These are phyloP conservation scores for Aethes cnicana DNA, from an alignment of 2,888 invertebrate genomes.

Conservation along the genomic window DNA sequence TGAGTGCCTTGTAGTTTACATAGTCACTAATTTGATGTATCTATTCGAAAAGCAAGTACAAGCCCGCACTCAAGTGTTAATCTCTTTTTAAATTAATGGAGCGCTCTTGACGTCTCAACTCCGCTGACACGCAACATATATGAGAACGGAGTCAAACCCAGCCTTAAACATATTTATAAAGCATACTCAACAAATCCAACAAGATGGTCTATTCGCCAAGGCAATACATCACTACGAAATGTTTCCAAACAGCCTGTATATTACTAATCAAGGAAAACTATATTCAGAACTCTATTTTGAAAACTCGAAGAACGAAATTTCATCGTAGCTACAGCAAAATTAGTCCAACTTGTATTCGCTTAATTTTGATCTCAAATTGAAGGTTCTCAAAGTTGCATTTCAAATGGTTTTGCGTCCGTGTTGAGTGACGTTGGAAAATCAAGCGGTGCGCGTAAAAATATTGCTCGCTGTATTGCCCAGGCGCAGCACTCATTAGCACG, in stretches of 20 bases:
- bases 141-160: conserved; percentile 14
- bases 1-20: too few relatives aligned
- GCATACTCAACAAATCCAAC: conserved; percentile 35
- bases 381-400: neutral
- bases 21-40: too few relatives aligned
- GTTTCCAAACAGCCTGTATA: conserved; percentile 26
- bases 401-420: neutral
- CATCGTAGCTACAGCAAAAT: neutral
- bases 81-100: conserved; percentile 18
- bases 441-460: conserved; percentile 31
- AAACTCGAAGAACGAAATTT: neutral
- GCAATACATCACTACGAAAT: conserved; percentile 40
- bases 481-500: conserved; percentile 32
- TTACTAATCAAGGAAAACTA: neutral
- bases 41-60: neutral
- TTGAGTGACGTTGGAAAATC: conserved; percentile 31
- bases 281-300: neutral
- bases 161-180: conserved; percentile 26
- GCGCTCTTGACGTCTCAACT: conserved; percentile 20
- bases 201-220: conserved; percentile 35
- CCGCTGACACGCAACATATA: conserved; percentile 30
- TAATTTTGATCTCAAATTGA: neutral
- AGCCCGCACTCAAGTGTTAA: neutral
- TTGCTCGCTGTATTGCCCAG: conserved; percentile 23
- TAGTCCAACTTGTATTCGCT: neutral